phyloP scores from a whole-genome alignment of 1,140 invertebrate species.

The Apis dorsata region DNA sequence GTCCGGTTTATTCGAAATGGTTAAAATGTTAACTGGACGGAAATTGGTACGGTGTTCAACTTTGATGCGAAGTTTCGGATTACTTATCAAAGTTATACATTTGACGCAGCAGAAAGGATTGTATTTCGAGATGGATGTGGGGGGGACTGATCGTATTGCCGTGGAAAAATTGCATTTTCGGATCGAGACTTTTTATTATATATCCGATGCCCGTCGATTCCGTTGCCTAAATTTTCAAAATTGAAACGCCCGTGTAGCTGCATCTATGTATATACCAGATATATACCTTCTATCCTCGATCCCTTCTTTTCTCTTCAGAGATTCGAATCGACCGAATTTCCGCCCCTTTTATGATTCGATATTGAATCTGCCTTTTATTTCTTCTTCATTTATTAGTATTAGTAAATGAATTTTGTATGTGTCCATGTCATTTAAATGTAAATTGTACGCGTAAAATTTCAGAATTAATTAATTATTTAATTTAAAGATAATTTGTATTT shows the following conservation, averaged over 20 bases:
- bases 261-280: background rate
- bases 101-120: background rate
- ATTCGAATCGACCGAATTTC: constrained; percentile 28
- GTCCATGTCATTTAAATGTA: too few species aligned
- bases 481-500: too few species aligned
- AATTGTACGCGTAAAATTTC: background rate
- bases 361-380: background rate
- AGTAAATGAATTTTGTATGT: background rate
- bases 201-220: background rate
- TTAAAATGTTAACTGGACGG: background rate
- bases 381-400: background rate
- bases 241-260: background rate
- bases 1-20: background rate
- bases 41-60: background rate
- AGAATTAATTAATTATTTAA: background rate
- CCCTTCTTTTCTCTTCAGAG: background rate
- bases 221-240: constrained; percentile 34
- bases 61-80: constrained; percentile 4
- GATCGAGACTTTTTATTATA: constrained; percentile 18
- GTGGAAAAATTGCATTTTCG: constrained; percentile 37
- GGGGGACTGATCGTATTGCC: background rate
- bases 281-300: background rate
- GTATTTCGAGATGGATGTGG: background rate
- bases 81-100: constrained; percentile 27
- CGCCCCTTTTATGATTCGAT: background rate